Conservation (phyloP, 1,140 invertebrate species). For the Heliconius himera region DNA sequence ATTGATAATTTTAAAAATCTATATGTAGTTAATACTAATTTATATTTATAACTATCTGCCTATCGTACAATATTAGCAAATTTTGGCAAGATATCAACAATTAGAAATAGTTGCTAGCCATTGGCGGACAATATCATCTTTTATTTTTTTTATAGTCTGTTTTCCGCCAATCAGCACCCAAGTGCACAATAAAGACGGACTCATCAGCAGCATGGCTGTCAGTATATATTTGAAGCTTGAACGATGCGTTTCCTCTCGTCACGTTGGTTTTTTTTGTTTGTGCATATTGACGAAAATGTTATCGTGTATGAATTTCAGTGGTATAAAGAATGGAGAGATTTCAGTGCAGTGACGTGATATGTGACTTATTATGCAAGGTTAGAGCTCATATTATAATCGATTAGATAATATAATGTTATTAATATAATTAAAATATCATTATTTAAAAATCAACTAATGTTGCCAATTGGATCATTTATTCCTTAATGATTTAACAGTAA, state of each 20-base stretch:
- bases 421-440: conserved; percentile 15
- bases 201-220: conserved; percentile 91
- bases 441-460: conserved; percentile 1
- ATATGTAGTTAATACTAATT: neutral
- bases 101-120: conserved; percentile 58
- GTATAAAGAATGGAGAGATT: conserved; percentile 74
- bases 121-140: conserved; percentile 61
- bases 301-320: conserved; percentile 73
- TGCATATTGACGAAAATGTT: conserved; percentile 78
- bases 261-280: conserved; percentile 80
- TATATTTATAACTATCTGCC: neutral
- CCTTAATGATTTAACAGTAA: neutral
- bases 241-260: conserved; percentile 90
- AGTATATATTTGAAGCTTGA: conserved; percentile 93
- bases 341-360: conserved; percentile 78
- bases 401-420: neutral
- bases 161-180: conserved; percentile 83
- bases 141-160: conserved; percentile 59
- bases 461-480: neutral
- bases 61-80: neutral
- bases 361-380: conserved; percentile 64
- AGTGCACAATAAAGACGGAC: conserved; percentile 88
- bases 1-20: neutral
- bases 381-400: conserved; percentile 34
- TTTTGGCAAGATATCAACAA: conserved; percentile 63